Conservation (phyloP, 2,797 vertebrate genomes). For the Rhinatrema bivittatum region DNA sequence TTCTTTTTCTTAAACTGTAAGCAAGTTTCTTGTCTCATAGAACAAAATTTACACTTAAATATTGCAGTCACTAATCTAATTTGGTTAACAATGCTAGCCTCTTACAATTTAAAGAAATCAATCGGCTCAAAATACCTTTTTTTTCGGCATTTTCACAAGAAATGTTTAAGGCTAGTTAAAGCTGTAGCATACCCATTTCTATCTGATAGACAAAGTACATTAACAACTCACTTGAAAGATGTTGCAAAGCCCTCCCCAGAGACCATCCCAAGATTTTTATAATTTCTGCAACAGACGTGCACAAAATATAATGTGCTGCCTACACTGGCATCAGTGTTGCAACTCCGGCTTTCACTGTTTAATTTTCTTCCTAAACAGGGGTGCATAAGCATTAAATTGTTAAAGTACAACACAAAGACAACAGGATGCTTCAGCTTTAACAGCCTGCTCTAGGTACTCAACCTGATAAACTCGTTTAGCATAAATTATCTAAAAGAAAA, state of each 20-base stretch:
- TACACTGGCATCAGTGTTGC: background rate
- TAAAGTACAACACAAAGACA: background rate
- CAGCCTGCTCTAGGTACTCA: conserved; percentile 54
- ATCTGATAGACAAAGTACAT: conserved; percentile 32
- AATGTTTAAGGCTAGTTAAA: conserved; percentile 51
- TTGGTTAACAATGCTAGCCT: conserved; percentile 76
- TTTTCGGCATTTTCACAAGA: conserved; percentile 45
- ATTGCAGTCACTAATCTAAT: conserved; percentile 81
- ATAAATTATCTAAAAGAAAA: conserved; percentile 78
- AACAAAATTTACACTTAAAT: conserved; percentile 77
- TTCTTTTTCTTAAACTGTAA: conserved; percentile 53
- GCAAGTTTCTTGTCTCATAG: conserved; percentile 57
- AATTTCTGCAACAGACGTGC: no score
- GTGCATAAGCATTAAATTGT: background rate
- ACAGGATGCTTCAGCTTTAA: conserved; percentile 54
- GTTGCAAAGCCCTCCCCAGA: conserved; percentile 35
- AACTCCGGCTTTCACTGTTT: conserved; percentile 7
- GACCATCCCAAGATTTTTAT: no score
- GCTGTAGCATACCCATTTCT: conserved; percentile 50
- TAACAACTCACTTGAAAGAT: conserved; percentile 14
- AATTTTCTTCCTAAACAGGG: background rate
- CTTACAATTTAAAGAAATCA: conserved; percentile 63
- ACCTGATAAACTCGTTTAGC: conserved; percentile 50
- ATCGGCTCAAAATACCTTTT: conserved; percentile 52
- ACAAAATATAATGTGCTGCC: no score